phyloP scores from a whole-genome alignment of 1,140 invertebrate genomes.

The Pachypsylla venusta region DNA sequence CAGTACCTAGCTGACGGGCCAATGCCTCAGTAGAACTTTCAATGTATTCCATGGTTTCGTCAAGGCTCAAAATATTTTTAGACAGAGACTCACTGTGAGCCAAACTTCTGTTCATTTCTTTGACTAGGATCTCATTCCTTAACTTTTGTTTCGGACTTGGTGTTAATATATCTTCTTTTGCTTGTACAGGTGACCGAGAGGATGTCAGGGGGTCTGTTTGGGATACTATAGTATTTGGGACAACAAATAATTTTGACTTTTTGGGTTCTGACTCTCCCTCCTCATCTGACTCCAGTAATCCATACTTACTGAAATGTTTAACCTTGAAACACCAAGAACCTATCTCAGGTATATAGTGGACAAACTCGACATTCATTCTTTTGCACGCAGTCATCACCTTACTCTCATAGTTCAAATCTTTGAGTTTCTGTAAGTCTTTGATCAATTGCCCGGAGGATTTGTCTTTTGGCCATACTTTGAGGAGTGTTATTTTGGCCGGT shows the following conservation, averaged over 20 bases:
- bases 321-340: conserved; percentile 91
- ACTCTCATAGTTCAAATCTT: conserved; percentile 71
- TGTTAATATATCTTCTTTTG: not conserved
- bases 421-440: conserved; percentile 59
- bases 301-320: conserved; percentile 95
- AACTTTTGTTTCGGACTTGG: conserved; percentile 13
- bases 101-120: conserved; percentile 6
- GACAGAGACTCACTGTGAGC: not conserved
- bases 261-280: conserved; percentile 40
- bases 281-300: conserved; percentile 76
- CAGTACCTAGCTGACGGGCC: conserved; percentile 41
- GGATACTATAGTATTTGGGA: too few relatives aligned
- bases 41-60: conserved; percentile 13
- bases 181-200: not conserved
- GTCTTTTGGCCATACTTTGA: conserved; percentile 86
- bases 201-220: not conserved
- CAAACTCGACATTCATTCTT: conserved; percentile 75
- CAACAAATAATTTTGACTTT: conserved; percentile 26
- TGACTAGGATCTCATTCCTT: conserved; percentile 7
- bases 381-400: conserved; percentile 69
- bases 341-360: conserved; percentile 87
- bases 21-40: conserved; percentile 38
- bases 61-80: not conserved
- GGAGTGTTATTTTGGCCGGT: conserved; percentile 79
- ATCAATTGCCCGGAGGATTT: conserved; percentile 67